Evolutionary conservation across 2,797 vertebrate species (phyloP).

Genomic region (Peromyscus eremicus): DNA sequence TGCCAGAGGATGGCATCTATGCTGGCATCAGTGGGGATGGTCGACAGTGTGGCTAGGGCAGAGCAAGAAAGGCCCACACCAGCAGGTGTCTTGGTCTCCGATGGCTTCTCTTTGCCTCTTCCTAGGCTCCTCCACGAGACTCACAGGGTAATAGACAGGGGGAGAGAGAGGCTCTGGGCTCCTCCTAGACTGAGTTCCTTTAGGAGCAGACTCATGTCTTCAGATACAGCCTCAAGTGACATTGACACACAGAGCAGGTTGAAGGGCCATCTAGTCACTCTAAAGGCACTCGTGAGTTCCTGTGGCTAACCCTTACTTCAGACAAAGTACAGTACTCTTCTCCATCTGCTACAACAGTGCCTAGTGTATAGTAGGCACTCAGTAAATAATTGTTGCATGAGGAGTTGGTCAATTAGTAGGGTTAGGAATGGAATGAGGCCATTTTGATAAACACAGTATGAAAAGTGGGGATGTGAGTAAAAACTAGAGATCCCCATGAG

Average conservation of each 20-base stretch:
- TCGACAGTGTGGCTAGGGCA: background rate
- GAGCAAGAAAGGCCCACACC: background rate
- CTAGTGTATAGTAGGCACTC: background rate
- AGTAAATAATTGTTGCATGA: background rate
- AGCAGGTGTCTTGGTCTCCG: background rate
- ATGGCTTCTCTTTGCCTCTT: background rate
- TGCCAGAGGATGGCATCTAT: background rate
- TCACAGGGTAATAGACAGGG: background rate
- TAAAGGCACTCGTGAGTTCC: background rate
- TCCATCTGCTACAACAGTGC: background rate
- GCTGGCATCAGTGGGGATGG: background rate
- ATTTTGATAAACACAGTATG: background rate
- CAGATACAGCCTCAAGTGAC: background rate
- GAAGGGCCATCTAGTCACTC: background rate
- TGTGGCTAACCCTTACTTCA: background rate
- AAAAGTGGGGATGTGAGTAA: background rate
- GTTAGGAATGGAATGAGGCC: background rate
- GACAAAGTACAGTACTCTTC: background rate
- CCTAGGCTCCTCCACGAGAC: background rate
- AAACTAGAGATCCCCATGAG: background rate
- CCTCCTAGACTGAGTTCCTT: background rate
- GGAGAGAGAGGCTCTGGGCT: background rate
- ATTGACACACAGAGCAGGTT: background rate
- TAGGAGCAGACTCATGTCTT: background rate
- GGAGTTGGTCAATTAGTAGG: background rate